These are phyloP conservation scores for Myripristis murdjan DNA, from an alignment of 2,797 vertebrate genomes.

Conservation along the genomic window DNA sequence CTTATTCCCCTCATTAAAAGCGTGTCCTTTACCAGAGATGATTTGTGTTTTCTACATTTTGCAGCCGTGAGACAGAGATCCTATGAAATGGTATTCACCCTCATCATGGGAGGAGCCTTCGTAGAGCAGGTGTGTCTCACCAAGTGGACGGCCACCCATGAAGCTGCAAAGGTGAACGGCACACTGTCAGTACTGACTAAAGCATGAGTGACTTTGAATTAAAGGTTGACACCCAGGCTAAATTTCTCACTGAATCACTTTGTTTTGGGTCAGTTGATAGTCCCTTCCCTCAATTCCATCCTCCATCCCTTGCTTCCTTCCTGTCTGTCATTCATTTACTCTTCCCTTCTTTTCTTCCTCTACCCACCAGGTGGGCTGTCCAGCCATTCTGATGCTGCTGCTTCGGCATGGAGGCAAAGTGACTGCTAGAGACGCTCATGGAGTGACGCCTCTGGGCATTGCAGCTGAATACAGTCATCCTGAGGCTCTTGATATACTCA, in stretches of 20 bases:
- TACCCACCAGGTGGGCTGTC: slow-evolving; percentile 76
- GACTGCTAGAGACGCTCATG: slow-evolving; percentile 83
- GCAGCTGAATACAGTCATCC: slow-evolving; percentile 88
- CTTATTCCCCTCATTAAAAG: background rate
- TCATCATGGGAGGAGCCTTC: slow-evolving; percentile 88
- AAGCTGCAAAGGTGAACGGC: slow-evolving; percentile 88
- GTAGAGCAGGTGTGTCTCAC: slow-evolving; percentile 88
- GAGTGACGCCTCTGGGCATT: slow-evolving; percentile 89
- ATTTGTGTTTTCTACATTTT: slow-evolving; percentile 4
- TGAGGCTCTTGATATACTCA: slow-evolving; percentile 88
- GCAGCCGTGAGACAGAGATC: slow-evolving; percentile 85
- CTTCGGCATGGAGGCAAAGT: slow-evolving; percentile 87
- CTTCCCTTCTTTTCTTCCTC: background rate
- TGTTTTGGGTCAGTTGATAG: too few relatives aligned
- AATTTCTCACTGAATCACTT: background rate
- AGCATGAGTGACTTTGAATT: background rate
- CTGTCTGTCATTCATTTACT: background rate
- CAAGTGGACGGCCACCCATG: slow-evolving; percentile 90
- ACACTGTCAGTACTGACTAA: background rate
- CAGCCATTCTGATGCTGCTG: slow-evolving; percentile 85
- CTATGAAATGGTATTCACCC: slow-evolving; percentile 84
- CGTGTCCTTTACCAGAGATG: background rate
- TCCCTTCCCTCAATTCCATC: background rate
- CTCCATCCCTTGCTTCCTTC: background rate
- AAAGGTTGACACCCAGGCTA: too few relatives aligned